Evolutionary conservation across 1,140 invertebrate genomes (phyloP), one percentile per base, ranked within the genome.

Genomic region (Nilaparvata lugens): DNA sequence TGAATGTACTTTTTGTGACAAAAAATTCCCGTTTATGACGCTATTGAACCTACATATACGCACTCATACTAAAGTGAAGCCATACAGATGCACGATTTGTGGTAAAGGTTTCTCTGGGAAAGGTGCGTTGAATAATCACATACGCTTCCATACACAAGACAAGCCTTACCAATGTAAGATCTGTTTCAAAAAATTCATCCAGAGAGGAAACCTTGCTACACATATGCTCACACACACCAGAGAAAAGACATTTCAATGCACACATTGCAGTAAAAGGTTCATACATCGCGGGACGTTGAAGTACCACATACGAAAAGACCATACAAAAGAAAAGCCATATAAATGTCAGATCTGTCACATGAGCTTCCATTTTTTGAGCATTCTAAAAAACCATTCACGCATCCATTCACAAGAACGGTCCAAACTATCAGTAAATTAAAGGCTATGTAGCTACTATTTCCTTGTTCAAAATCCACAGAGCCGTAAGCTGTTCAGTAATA

Each of bases 241-340:
- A 7, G 16, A 48, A 48, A 48, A 16, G 21, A 2, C 5, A 23
- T 16, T 16, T 48, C 45, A 48, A 56, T 64, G 65, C 38, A 24
- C 58, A 16, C 25, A 43, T n/a, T 66, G 65, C 60, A 31, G 45
- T 21, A 62, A 62, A 38, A 31, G 56, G 38, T 66, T 66, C 51
- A 52, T 31, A 19, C 52, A 54, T 2, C 2, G 2, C 7, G 11
- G 4, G 2, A 19, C 45, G 6, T 5, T 48, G 21, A 48, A 48
- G 21, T 7, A 4, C 4, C 24, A 54, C 13, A 28, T 28, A 24
- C 25, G 19, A n/a, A 18, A 35, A 24, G 14, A 24, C 40, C n/a
- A 58, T 23, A 14, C 38, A 24, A 58, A 43, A 18, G 18, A 56
- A 40, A 19, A 35, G 31, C 18, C 35, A 19, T 18, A 19, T 42